These are phyloP conservation scores for Petromus typicus DNA, from an alignment of 2,113 vertebrate genomes.

Conservation along the genomic window DNA sequence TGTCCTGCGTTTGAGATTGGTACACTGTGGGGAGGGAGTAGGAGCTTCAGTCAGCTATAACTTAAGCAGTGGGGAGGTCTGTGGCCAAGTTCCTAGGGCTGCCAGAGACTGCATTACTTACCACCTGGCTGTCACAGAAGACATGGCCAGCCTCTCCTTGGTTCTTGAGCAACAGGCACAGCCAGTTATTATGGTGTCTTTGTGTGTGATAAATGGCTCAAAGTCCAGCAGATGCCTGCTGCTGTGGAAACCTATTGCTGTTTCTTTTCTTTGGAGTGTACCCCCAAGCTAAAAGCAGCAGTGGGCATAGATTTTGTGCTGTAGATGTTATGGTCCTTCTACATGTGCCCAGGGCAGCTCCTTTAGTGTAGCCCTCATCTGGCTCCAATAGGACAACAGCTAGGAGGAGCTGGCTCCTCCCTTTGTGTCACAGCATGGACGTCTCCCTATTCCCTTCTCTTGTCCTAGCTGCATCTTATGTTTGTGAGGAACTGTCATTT, in stretches of 20 bases:
- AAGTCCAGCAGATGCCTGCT: neutral
- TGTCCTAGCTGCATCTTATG: neutral
- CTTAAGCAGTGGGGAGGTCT: neutral
- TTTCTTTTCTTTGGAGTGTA: neutral
- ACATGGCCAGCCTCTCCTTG: neutral
- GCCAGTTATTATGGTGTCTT: neutral
- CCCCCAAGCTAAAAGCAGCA: neutral
- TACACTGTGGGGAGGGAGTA: neutral
- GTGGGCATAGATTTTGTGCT: neutral
- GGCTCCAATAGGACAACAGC: neutral
- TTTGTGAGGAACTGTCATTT: neutral
- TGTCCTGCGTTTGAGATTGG: constrained; percentile 2
- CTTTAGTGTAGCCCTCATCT: neutral
- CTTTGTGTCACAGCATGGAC: neutral
- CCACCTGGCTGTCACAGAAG: neutral
- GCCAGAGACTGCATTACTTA: neutral
- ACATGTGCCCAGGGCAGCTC: neutral
- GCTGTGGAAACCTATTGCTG: neutral
- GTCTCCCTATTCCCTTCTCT: neutral
- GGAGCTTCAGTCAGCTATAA: neutral
- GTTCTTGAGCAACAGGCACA: neutral
- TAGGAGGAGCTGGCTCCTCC: neutral
- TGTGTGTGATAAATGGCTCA: neutral
- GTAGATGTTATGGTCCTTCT: neutral
- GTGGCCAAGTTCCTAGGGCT: neutral